These are phyloP conservation scores for Hemicentrotus pulcherrimus DNA, from an alignment of 35 echinoderm and acorn worm species.

Conservation along the genomic window DNA sequence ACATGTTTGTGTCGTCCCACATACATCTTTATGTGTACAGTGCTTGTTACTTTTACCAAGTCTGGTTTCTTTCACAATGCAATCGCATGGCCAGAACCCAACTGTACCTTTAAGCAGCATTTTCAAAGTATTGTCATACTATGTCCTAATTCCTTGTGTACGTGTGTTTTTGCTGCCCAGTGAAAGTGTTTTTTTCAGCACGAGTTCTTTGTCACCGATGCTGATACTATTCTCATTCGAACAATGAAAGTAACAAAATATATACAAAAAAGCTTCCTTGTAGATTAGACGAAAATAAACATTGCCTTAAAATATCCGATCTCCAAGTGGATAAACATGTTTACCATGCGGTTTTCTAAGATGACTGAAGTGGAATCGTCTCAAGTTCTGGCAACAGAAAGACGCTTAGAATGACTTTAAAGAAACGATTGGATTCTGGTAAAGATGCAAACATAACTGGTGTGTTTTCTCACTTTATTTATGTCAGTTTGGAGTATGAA, in stretches of 20 bases:
- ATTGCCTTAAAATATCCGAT: not conserved
- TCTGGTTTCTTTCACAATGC: too few relatives aligned
- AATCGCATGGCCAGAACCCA: too few relatives aligned
- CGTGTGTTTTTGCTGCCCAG: not conserved
- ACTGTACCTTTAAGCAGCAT: too few relatives aligned
- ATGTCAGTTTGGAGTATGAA: too few relatives aligned
- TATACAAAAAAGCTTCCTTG: not conserved
- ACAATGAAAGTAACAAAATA: not conserved
- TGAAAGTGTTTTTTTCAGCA: not conserved
- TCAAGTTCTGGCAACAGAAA: not conserved
- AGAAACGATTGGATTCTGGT: not conserved
- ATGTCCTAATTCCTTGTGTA: not conserved
- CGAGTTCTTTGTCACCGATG: not conserved
- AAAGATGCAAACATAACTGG: too few relatives aligned
- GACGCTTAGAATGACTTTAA: not conserved
- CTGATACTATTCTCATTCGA: not conserved
- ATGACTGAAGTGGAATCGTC: not conserved
- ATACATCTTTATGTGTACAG: too few relatives aligned
- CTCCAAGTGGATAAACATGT: not conserved
- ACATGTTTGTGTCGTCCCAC: too few relatives aligned
- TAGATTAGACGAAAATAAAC: not conserved
- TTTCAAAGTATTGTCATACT: too few relatives aligned
- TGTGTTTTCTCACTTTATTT: too few relatives aligned
- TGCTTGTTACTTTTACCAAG: too few relatives aligned
- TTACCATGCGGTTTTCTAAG: not conserved